Conservation (phyloP, 2,113 vertebrate species). For the Condylura cristata region DNA sequence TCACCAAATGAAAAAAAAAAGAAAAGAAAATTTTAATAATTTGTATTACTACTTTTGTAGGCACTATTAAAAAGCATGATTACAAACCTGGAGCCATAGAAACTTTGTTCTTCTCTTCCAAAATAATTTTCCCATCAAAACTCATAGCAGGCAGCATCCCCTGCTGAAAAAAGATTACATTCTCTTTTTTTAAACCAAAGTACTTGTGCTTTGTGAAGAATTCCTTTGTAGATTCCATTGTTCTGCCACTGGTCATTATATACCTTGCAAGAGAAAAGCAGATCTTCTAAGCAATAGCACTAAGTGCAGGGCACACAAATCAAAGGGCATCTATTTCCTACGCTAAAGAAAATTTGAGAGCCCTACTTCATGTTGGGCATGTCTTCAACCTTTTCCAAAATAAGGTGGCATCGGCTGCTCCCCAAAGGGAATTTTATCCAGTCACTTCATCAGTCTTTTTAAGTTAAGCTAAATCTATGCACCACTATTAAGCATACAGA, state of each 20-base stretch:
- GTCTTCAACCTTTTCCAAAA: neutral
- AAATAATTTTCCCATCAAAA: slow-evolving; percentile 93
- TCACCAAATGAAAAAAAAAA: slow-evolving; percentile 14
- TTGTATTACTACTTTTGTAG: neutral
- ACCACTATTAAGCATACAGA: neutral
- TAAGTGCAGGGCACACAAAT: neutral
- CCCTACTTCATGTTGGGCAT: neutral
- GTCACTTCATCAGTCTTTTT: neutral
- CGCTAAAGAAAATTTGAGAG: neutral
- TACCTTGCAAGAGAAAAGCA: slow-evolving; percentile 88
- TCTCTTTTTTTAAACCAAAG: slow-evolving; percentile 92
- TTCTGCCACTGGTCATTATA: slow-evolving; percentile 98
- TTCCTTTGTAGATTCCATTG: slow-evolving; percentile 93
- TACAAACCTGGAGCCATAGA: slow-evolving; percentile 96
- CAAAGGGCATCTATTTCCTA: neutral
- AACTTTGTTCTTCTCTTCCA: slow-evolving; percentile 94
- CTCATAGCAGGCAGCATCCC: slow-evolving; percentile 98
- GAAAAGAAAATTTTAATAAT: neutral
- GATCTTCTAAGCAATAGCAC: neutral
- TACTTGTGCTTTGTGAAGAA: slow-evolving; percentile 92
- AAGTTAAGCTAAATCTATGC: neutral
- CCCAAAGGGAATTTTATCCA: neutral
- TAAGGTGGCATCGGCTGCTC: neutral
- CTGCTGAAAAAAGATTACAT: slow-evolving; percentile 96
- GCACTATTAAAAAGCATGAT: neutral